Conservation (phyloP, 2,797 vertebrate genomes). For the Parauchenoglanis ngamensis region DNA sequence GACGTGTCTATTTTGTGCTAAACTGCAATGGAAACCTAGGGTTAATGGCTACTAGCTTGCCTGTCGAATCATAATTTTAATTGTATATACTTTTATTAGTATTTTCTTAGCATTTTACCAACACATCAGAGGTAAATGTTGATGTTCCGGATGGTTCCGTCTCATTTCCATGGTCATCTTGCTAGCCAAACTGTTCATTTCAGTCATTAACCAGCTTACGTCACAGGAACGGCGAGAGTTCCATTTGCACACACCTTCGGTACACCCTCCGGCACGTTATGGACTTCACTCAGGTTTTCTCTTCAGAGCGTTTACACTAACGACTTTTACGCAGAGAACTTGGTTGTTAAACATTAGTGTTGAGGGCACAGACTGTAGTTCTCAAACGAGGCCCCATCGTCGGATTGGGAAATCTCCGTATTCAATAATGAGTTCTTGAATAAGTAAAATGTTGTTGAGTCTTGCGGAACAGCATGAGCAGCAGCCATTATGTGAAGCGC, state of each 20-base stretch:
- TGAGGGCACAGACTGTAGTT: neutral
- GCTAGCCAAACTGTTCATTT: neutral
- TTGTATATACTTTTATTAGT: neutral
- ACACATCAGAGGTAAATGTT: neutral
- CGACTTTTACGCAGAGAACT: neutral
- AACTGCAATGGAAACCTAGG: too few relatives aligned
- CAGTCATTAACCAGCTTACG: neutral
- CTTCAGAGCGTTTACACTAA: neutral
- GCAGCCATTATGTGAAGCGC: constrained; percentile 36
- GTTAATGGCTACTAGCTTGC: neutral
- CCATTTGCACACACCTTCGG: neutral
- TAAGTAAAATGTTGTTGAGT: constrained; percentile 19
- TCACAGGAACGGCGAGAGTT: neutral
- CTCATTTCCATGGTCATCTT: too few relatives aligned
- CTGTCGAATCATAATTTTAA: neutral
- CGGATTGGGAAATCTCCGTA: neutral
- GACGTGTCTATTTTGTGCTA: too few relatives aligned
- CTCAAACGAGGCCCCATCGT: neutral
- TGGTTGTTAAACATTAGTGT: neutral
- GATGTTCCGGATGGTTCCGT: neutral
- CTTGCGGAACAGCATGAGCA: constrained; percentile 20
- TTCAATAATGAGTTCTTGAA: constrained; percentile 24
- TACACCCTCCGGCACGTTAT: neutral
- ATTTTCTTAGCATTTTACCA: neutral
- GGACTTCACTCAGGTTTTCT: neutral